These are phyloP conservation scores for Enteromius trimaculatus DNA, from an alignment of 2,797 vertebrate species.

Conservation along the genomic window DNA sequence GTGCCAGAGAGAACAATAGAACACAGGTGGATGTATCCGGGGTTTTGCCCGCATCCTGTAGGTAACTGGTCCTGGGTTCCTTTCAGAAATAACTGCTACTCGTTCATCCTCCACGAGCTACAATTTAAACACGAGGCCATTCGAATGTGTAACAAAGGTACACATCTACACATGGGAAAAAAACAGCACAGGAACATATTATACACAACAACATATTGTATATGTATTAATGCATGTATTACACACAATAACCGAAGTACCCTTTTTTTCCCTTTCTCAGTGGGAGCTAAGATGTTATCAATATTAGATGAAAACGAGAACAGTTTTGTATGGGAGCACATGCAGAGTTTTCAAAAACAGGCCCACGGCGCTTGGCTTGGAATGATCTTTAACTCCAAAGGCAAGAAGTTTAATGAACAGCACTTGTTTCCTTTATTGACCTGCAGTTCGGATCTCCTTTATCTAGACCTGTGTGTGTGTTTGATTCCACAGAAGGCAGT, in stretches of 20 bases:
- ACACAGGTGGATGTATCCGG: slow-evolving; percentile 83
- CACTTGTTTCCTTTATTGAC: neutral
- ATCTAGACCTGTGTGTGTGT: slow-evolving; percentile 34
- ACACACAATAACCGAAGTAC: neutral
- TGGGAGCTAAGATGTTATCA: slow-evolving; percentile 87
- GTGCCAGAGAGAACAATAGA: slow-evolving; percentile 65
- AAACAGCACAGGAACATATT: neutral
- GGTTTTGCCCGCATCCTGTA: slow-evolving; percentile 85
- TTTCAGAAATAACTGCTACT: slow-evolving; percentile 93
- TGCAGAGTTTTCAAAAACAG: slow-evolving; percentile 86
- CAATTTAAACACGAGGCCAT: slow-evolving; percentile 87
- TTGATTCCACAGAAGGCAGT: slow-evolving; percentile 76
- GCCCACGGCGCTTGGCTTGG: slow-evolving; percentile 93
- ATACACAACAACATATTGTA: neutral
- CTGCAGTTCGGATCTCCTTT: neutral
- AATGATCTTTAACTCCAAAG: slow-evolving; percentile 89
- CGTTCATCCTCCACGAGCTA: slow-evolving; percentile 90
- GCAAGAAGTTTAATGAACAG: slow-evolving; percentile 59
- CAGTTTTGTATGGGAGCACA: slow-evolving; percentile 93
- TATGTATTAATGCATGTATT: neutral
- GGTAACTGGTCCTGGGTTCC: slow-evolving; percentile 89
- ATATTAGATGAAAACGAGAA: slow-evolving; percentile 94
- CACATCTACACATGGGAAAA: neutral
- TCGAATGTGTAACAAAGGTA: slow-evolving; percentile 87
- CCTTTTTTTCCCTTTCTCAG: slow-evolving; percentile 67